Evolutionary conservation across 2,113 vertebrate species (phyloP), one percentile per base, ranked within the genome.

Genomic region (Stercorarius parasiticus): DNA sequence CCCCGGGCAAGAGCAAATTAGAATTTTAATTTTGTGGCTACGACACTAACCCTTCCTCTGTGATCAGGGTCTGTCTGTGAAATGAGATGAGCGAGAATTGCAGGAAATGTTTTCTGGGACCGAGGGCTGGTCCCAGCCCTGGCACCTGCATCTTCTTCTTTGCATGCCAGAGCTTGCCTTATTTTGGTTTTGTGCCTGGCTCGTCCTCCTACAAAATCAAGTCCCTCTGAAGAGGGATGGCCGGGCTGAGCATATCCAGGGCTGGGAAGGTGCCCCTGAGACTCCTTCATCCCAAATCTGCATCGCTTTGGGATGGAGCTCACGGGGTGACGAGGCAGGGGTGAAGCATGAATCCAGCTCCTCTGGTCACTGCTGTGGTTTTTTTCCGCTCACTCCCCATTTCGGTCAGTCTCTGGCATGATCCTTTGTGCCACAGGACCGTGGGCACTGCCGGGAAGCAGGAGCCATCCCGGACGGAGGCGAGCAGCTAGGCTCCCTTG

Each of bases 311-410:
- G 45, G 34, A n/a, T 59, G 77, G 72, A 77, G 29, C n/a, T 81
- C 14, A 6, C 1, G 4, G 58, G 20, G 29, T 38, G 84, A 34
- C 1, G 16, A 20, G 27, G 21, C 29, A 69, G 36, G 38, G 22
- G 15, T 6, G 8, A 15, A 76, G 32, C 67, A 64, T 0, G 0
- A 58, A 65, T 25, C 61, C 0, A 4, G 26, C 53, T 76, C 17
- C 56, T 66, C 38, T 21, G 36, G 15, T 65, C 27, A 10, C 27
- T 65, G 27, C 18, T 64, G 38, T 2, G 6, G 4, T 11, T 40
- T 62, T 40, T 40, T 70, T 79, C 70, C 49, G 10, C 38, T 88
- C 18, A 19, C 8, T 88, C 29, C 15, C 2, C 0, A 0, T 83
- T 94, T 84, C 4, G 1, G 20, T 59, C 47, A 6, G 30, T 36